Conservation (phyloP, 64 coral and sea anemone genomes). For the Stichodactyla mertensii region DNA sequence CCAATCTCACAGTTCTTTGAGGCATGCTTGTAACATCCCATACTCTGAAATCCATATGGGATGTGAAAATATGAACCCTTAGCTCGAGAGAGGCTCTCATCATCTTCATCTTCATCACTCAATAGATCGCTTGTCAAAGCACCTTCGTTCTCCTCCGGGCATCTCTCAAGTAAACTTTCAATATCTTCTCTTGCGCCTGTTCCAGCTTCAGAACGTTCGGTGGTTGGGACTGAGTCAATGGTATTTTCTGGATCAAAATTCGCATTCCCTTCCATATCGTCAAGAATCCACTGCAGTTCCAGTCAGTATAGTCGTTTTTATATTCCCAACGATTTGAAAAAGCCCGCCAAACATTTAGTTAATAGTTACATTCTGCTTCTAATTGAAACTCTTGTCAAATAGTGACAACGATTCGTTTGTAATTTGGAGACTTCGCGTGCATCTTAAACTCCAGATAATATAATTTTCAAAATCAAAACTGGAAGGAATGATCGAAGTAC, state of each 20-base stretch:
- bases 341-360: conserved; percentile 2
- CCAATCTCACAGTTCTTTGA: conserved; percentile 93
- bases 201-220: background rate
- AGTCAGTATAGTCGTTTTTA: background rate
- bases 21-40: conserved; percentile 76
- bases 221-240: no score
- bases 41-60: conserved; percentile 81
- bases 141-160: background rate
- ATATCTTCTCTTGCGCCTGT: background rate
- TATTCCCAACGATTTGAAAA: background rate
- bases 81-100: background rate
- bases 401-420: background rate
- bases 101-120: conserved; percentile 26
- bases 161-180: background rate
- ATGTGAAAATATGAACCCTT: conserved; percentile 76
- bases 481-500: background rate
- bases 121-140: background rate
- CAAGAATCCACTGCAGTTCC: background rate
- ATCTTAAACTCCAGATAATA: background rate
- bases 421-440: background rate
- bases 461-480: background rate
- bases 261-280: background rate
- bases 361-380: background rate
- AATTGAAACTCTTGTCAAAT: background rate
- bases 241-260: background rate